Evolutionary conservation across 1,140 invertebrate species (phyloP), one percentile per base, ranked within the genome.

Genomic region (Lasioglossum albipes): DNA sequence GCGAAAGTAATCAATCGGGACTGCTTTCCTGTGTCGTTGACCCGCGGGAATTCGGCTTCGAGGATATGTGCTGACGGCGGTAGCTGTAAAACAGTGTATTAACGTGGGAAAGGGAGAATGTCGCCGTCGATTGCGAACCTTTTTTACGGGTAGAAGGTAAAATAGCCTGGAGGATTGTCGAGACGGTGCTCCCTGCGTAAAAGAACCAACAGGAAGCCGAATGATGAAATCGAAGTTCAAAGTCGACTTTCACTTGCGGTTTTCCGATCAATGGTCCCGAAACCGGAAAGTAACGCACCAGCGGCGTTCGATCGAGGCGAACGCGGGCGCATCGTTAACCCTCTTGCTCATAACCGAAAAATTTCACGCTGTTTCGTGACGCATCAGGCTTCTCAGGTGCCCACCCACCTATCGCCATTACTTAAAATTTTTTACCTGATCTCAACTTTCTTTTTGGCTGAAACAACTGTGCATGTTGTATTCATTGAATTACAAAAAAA

Each of bases 1-100:
- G 76, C 20, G 69, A 79, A 79, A 79, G 69, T 27, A 52, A 72
- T 72, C 45, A 10, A 36, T n/a, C 52, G 41, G 12, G 22, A 64
- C 64, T 3, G 10, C 31, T 72, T 79, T 79, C 59, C 61, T 65
- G 59, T 79, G 76, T 73, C 76, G 54, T 12, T 65, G 76, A 79
- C 69, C 76, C 42, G 72, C 45, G n/a, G 31, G 20, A 79, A 73
- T 79, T 79, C 76, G 69, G 61, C 41, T 70, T 31, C 7, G 9
- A 22, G 18, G 7, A 9, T 36, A 9, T 31, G 22, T 16, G 61
- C 61, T 13, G 52, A 20, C 52, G 13, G 52, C 9, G 36, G n/a
- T 2, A 7, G 13, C 7, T 12, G 13, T 20, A 41, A 45, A 45
- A 49, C 2, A 7, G 16, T 27, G 7, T 45, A 59, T 9, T 27